Evolutionary conservation across 1,140 invertebrate species (phyloP), one percentile per base, ranked within the genome.

Genomic region (Calosoma granatense): DNA sequence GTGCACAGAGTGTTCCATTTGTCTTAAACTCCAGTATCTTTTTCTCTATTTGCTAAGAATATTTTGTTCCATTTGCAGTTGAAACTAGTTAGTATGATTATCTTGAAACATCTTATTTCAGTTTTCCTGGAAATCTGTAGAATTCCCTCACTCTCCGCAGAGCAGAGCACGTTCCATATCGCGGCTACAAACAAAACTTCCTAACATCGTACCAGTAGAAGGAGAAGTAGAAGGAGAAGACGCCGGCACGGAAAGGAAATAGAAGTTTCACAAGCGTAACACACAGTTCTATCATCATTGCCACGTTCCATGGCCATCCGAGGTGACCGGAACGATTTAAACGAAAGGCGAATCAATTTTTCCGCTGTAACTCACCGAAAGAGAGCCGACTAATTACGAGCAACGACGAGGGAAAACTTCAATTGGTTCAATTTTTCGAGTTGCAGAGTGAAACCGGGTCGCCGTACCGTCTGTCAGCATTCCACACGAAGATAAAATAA

Each of bases 341-440:
- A 36, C 26, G n/a, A 36, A 36, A 36, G 26, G 26, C 6, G 26
- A 36, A 36, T 36, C 26, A 36, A 36, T 36, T 36, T 36, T 36
- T 36, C 26, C 26, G 26, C 26, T 36, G 26, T 36, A 36, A n/a
- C 26, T 36, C 6, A n/a, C n/a, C 6, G n/a, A 36, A 36, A 36
- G 26, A 36, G 26, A 12, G 41, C 15, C 9, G 41, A 47, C 41
- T 47, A 47, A 47, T 47, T 47, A 47, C 41, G 3, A 30, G 9
- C 9, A 47, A 6, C 26, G 26, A 36, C 26, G 26, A 36, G 26
- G 26, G 26, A 36, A 36, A 47, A 9, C 17, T 47, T 47, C 41
- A 47, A 47, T 47, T 47, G 41, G 41, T 47, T 47, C 41, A 47
- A 47, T 47, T 47, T 47, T 47, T 47, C 41, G 41, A 47, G 15